Percentiles rank a stretch among this genome's conserved stretches.
These are phyloP conservation scores for Amblyraja radiata DNA, from an alignment of 2,797 vertebrate genomes.

Conservation along the genomic window DNA sequence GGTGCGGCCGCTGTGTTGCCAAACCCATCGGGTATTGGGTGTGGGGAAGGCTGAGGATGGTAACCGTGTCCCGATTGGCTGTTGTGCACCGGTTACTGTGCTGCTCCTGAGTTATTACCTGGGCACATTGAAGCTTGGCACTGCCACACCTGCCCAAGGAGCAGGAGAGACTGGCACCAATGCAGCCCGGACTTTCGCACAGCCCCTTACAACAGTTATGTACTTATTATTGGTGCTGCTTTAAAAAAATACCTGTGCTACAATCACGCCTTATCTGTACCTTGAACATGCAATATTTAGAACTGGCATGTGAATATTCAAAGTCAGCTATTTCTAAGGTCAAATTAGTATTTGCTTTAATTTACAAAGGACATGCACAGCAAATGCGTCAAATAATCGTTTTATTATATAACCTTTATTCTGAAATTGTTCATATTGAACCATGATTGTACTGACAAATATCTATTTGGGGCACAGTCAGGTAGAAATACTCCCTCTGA, in stretches of 20 bases:
- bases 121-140: not conserved
- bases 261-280: not conserved
- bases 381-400: not conserved
- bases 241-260: not conserved
- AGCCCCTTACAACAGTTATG: not conserved
- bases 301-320: not conserved
- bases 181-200: not conserved
- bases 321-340: not conserved
- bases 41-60: not conserved
- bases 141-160: not conserved
- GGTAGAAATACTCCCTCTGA: not conserved
- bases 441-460: not conserved
- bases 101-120: not conserved
- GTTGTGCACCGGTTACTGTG: no score
- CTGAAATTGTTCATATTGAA: no score
- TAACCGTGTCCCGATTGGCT: not conserved
- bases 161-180: not conserved
- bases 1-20: not conserved
- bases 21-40: not conserved
- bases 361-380: not conserved
- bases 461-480: not conserved
- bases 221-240: not conserved
- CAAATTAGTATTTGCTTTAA: not conserved
- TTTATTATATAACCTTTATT: not conserved
- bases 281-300: not conserved